Conservation (phyloP, 2,797 vertebrate genomes). For the Pseudochromis fuscus region DNA sequence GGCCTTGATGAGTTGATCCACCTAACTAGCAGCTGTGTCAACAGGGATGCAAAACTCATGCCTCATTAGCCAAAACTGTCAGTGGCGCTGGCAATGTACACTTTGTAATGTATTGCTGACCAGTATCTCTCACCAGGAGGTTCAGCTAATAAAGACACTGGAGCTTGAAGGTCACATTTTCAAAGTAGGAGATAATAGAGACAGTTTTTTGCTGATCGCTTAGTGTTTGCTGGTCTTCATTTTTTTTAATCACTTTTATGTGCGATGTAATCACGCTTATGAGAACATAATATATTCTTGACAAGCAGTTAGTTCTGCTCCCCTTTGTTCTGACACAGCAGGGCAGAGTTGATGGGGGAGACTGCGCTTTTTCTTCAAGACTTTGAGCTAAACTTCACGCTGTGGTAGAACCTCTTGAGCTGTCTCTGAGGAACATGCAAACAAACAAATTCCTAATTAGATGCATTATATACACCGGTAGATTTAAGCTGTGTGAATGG, state of each 20-base stretch:
- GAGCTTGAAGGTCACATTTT: background rate
- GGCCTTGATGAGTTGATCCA: slow-evolving; percentile 21
- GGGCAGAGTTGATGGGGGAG: slow-evolving; percentile 20
- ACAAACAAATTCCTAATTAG: slow-evolving; percentile 63
- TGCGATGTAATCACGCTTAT: slow-evolving; percentile 35
- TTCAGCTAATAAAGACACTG: background rate
- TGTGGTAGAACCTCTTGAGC: slow-evolving; percentile 14
- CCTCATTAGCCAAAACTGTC: slow-evolving; percentile 17
- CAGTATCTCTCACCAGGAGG: background rate
- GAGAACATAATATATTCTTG: slow-evolving; percentile 32
- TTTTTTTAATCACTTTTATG: slow-evolving; percentile 38
- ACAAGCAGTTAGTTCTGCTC: slow-evolving; percentile 31
- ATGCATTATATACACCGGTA: slow-evolving; percentile 49
- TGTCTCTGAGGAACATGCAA: slow-evolving; percentile 49
- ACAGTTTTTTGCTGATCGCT: background rate
- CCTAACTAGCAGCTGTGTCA: slow-evolving; percentile 38
- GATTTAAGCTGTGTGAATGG: slow-evolving; percentile 48
- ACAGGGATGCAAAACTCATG: slow-evolving; percentile 20
- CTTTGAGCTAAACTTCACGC: slow-evolving; percentile 40
- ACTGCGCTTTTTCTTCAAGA: slow-evolving; percentile 25
- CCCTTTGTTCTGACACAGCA: slow-evolving; percentile 42
- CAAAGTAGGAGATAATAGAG: background rate
- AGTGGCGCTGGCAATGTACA: background rate
- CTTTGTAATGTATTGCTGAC: background rate
- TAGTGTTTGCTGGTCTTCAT: slow-evolving; percentile 9